phyloP scores from a whole-genome alignment of 2,113 vertebrate genomes.

The Petrocephalus zakoni region DNA sequence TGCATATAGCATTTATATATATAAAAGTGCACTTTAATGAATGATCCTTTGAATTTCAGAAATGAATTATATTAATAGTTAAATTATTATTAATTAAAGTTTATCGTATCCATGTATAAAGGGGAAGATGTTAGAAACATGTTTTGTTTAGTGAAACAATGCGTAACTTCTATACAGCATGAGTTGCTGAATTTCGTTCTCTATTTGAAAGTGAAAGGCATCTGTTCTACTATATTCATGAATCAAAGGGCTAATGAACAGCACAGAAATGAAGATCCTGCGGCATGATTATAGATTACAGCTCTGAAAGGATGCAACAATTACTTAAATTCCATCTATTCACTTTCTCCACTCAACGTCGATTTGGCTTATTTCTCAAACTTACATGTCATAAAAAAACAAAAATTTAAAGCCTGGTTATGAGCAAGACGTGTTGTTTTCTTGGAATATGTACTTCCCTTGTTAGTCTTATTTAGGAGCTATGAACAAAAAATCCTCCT shows the following conservation, averaged over 20 bases:
- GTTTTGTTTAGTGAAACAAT: too few relatives aligned
- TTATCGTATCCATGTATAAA: too few relatives aligned
- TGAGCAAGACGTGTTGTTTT: background rate
- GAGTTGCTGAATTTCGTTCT: background rate
- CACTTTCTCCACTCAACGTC: background rate
- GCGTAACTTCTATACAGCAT: background rate
- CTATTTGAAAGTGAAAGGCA: background rate
- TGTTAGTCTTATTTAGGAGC: background rate
- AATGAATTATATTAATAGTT: too few relatives aligned
- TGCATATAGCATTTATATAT: too few relatives aligned
- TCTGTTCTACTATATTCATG: background rate
- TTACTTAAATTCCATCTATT: constrained; percentile 1
- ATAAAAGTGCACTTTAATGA: too few relatives aligned
- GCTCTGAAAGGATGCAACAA: background rate
- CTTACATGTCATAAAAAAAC: background rate
- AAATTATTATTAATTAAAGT: too few relatives aligned
- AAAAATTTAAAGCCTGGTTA: background rate
- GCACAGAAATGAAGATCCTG: background rate
- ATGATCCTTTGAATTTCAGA: too few relatives aligned
- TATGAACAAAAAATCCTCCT: background rate
- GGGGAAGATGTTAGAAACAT: too few relatives aligned
- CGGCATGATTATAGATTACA: background rate
- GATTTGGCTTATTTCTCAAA: background rate
- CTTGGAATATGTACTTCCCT: background rate
- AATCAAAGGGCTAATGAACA: background rate